Percentiles rank a stretch among this genome's conserved stretches.
Conservation (phyloP, 1,140 invertebrate species). For the Hydropsyche tenuis region DNA sequence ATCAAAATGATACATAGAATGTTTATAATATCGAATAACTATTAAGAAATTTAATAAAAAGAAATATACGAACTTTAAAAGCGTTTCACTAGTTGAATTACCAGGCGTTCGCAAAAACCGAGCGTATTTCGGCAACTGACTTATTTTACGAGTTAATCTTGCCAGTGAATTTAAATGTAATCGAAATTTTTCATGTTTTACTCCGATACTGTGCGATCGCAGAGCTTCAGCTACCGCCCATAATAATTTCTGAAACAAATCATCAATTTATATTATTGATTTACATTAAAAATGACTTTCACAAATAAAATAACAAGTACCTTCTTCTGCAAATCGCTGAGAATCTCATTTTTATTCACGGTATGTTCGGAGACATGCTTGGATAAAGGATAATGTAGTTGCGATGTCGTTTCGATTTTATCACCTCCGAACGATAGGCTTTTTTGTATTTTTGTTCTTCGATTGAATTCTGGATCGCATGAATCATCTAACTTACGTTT, state of each 20-base stretch:
- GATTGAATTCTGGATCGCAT: slow-evolving; percentile 62
- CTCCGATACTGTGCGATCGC: slow-evolving; percentile 67
- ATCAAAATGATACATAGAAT: slow-evolving; percentile 29
- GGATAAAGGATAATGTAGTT: slow-evolving; percentile 46
- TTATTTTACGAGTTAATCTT: slow-evolving; percentile 59
- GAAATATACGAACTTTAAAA: slow-evolving; percentile 47
- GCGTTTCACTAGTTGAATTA: slow-evolving; percentile 59
- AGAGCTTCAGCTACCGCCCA: slow-evolving; percentile 74
- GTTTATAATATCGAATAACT: not conserved
- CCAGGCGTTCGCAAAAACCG: slow-evolving; percentile 53
- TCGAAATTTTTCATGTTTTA: slow-evolving; percentile 69
- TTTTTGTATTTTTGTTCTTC: slow-evolving; percentile 63
- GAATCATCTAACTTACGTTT: slow-evolving; percentile 51
- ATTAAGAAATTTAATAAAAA: not conserved
- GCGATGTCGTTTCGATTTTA: slow-evolving; percentile 24
- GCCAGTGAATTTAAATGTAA: slow-evolving; percentile 66
- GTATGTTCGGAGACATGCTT: slow-evolving; percentile 57
- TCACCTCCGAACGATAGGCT: slow-evolving; percentile 68
- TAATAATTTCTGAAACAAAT: slow-evolving; percentile 68
- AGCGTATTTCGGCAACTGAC: slow-evolving; percentile 57
- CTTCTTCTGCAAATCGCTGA: slow-evolving; percentile 70
- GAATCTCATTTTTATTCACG: slow-evolving; percentile 54
- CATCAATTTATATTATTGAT: not conserved
- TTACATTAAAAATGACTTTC: not conserved
- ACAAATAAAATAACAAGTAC: slow-evolving; percentile 54